A percentile compares a stretch with the other conserved stretches of the same genome.
phyloP scores from a whole-genome alignment of 2,888 invertebrate species.

The Spialia ferax region DNA sequence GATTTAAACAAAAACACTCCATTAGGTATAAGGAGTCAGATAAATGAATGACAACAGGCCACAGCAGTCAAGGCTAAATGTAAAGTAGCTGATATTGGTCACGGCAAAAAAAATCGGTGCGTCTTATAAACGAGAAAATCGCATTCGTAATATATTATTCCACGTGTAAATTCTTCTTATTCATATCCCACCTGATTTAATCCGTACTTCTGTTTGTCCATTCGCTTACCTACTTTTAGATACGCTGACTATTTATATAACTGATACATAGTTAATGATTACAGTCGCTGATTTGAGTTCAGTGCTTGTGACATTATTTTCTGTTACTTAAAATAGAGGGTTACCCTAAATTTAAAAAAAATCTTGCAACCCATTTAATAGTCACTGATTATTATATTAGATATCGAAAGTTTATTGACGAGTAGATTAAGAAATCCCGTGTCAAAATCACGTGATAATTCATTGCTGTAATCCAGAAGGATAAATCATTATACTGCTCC shows the following conservation, averaged over 20 bases:
- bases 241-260: background rate
- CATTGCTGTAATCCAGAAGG: no score
- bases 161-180: conserved; percentile 9
- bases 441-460: no score
- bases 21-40: conserved; percentile 11
- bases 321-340: no score
- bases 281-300: no score
- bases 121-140: conserved; percentile 21
- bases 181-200: conserved; percentile 7
- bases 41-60: conserved; percentile 39
- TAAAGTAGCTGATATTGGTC: conserved; percentile 34
- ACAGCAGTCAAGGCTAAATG: conserved; percentile 55
- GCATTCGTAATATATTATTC: conserved; percentile 9
- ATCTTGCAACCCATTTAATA: no score
- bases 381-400: no score
- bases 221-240: background rate
- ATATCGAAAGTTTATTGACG: no score
- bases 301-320: no score
- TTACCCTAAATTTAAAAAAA: no score
- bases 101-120: conserved; percentile 22
- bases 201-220: background rate
- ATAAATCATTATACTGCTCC: no score
- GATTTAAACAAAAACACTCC: conserved; percentile 16
- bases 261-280: background rate
- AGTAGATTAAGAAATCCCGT: no score